Percentiles rank a stretch among this genome's conserved stretches.
These are phyloP conservation scores for Listrodromus nycthemerus DNA, from an alignment of 2,888 invertebrate genomes.

Conservation along the genomic window DNA sequence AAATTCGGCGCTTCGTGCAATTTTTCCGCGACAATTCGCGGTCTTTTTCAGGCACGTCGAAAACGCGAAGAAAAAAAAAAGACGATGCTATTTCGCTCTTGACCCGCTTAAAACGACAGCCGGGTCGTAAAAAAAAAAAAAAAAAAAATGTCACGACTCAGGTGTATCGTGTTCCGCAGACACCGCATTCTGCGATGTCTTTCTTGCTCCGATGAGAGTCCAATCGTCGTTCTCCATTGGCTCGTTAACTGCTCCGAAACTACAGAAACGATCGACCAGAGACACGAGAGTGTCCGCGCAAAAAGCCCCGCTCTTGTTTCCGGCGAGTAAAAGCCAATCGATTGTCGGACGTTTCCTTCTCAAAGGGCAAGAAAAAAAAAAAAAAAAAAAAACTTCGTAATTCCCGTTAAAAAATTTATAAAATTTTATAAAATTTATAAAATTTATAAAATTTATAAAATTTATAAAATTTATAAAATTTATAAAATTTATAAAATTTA, in stretches of 20 bases:
- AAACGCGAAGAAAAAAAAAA: background rate
- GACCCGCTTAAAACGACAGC: slow-evolving; percentile 11
- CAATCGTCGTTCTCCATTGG: slow-evolving; percentile 47
- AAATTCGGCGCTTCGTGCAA: too few species aligned
- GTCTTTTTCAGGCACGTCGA: background rate
- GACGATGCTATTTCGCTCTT: background rate
- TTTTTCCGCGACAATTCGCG: background rate
- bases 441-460: too few species aligned
- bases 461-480: too few species aligned
- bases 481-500: too few species aligned
- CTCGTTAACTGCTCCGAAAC: slow-evolving; percentile 46
- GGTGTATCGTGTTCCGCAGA: slow-evolving; percentile 43
- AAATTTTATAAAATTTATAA: too few species aligned
- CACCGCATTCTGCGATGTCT: slow-evolving; percentile 44
- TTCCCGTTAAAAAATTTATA: too few species aligned
- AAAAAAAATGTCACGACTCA: slow-evolving; percentile 9
- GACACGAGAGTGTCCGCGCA: background rate
- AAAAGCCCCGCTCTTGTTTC: background rate
- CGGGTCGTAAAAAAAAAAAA: slow-evolving; percentile 27
- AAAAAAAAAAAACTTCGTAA: background rate
- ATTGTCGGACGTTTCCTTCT: background rate
- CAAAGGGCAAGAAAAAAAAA: background rate
- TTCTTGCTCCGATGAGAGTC: slow-evolving; percentile 40
- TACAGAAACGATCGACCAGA: slow-evolving; percentile 8
- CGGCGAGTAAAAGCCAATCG: background rate